These are phyloP conservation scores for Mustela nigripes DNA, from an alignment of 2,113 vertebrate genomes.

Conservation along the genomic window DNA sequence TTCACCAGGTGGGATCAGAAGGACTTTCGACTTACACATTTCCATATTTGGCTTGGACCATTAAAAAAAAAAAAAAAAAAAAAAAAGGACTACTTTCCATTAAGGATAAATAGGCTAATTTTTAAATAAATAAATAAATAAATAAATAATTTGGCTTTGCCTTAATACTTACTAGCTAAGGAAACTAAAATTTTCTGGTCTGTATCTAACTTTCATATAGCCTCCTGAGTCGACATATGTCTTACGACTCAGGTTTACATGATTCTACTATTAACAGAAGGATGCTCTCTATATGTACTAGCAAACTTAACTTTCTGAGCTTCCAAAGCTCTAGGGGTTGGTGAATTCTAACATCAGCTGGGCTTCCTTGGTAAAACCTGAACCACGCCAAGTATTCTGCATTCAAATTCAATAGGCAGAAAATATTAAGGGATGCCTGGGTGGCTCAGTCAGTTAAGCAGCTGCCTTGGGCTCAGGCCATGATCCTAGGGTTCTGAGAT, in stretches of 20 bases:
- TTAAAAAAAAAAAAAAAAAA: not conserved
- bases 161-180: not conserved
- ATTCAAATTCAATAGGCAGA: not conserved
- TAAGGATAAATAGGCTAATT: slow-evolving; percentile 16
- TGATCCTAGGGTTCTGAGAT: not conserved
- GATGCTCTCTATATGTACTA: not conserved
- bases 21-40: not conserved
- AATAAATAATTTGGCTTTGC: not conserved
- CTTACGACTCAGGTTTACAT: not conserved
- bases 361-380: slow-evolving; percentile 11
- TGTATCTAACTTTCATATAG: not conserved
- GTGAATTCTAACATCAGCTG: not conserved
- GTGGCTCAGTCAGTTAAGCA: not conserved
- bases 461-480: not conserved
- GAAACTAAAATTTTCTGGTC: not conserved
- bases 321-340: slow-evolving; percentile 27
- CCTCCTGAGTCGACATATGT: not conserved
- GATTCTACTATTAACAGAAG: not conserved
- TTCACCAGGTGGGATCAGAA: not conserved
- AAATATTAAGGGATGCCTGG: not conserved
- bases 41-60: not conserved
- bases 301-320: slow-evolving; percentile 51
- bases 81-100: not conserved
- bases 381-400: not conserved
- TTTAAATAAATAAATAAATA: not conserved